Evolutionary conservation across 2,797 vertebrate genomes (phyloP).

Genomic region (Melanotaenia boesemani): DNA sequence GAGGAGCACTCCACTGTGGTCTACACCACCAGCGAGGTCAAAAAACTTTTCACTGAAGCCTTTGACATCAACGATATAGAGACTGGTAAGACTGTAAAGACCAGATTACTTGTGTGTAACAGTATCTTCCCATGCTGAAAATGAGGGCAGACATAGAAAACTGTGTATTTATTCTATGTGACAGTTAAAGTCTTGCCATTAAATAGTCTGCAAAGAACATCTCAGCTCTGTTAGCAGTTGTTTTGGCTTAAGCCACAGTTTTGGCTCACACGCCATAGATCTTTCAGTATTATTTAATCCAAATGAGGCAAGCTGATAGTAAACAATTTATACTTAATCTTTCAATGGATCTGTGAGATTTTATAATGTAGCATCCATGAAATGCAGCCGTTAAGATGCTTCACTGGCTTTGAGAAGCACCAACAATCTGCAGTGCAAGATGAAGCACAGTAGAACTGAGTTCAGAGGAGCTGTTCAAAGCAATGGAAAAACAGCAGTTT

Average conservation of each 20-base stretch:
- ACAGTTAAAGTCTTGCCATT: slow-evolving; percentile 54
- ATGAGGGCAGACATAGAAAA: background rate
- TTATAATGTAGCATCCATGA: too few species aligned
- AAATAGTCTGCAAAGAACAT: slow-evolving; percentile 35
- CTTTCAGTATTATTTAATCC: too few species aligned
- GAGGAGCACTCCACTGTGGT: slow-evolving; percentile 84
- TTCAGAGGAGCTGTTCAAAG: too few species aligned
- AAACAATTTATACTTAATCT: too few species aligned
- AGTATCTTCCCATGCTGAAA: too few species aligned
- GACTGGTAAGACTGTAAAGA: slow-evolving; percentile 67
- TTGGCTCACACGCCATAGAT: slow-evolving; percentile 1
- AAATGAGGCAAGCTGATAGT: too few species aligned
- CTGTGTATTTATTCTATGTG: slow-evolving; percentile 54
- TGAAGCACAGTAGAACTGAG: too few species aligned
- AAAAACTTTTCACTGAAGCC: slow-evolving; percentile 82
- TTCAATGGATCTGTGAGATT: too few species aligned
- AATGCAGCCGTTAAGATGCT: too few species aligned
- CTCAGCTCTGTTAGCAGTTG: slow-evolving; percentile 1
- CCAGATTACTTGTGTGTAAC: background rate
- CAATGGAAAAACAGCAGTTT: too few species aligned
- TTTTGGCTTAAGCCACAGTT: slow-evolving; percentile 23
- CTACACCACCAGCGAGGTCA: slow-evolving; percentile 86
- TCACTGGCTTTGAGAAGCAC: too few species aligned
- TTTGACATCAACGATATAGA: slow-evolving; percentile 79
- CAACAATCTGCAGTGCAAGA: too few species aligned